Evolutionary conservation across 1,140 invertebrate genomes (phyloP).

Genomic region (Microplitis demolitor): DNA sequence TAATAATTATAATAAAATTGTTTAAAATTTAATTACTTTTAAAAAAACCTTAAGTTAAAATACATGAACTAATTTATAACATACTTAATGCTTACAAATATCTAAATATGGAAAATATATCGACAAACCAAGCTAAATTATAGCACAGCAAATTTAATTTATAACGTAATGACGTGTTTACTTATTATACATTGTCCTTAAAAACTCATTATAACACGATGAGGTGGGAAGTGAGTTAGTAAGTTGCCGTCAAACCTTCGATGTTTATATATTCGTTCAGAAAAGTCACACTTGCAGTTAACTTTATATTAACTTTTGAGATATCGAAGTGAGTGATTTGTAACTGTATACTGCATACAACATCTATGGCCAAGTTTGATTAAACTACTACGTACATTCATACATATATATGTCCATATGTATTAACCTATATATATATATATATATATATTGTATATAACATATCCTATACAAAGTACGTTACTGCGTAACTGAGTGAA

Average conservation of each 20-base stretch:
- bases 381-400: too few relatives aligned
- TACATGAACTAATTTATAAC: too few relatives aligned
- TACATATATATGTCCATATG: too few relatives aligned
- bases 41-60: too few relatives aligned
- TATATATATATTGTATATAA: neutral
- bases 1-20: too few relatives aligned
- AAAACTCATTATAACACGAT: neutral
- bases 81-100: too few relatives aligned
- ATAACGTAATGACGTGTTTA: too few relatives aligned
- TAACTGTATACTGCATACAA: neutral
- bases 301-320: constrained; percentile 2
- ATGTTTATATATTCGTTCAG: constrained; percentile 10
- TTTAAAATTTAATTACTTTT: too few relatives aligned
- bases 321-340: constrained; percentile 24
- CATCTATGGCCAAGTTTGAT: neutral
- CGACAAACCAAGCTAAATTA: too few relatives aligned
- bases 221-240: neutral
- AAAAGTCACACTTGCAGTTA: constrained; percentile 10
- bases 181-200: too few relatives aligned
- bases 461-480: neutral
- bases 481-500: neutral
- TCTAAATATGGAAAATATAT: too few relatives aligned
- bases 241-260: neutral
- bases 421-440: neutral
- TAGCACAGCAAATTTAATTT: too few relatives aligned